Conservation (phyloP, 2,888 invertebrate genomes). For the Lycocerus yunnanus region DNA sequence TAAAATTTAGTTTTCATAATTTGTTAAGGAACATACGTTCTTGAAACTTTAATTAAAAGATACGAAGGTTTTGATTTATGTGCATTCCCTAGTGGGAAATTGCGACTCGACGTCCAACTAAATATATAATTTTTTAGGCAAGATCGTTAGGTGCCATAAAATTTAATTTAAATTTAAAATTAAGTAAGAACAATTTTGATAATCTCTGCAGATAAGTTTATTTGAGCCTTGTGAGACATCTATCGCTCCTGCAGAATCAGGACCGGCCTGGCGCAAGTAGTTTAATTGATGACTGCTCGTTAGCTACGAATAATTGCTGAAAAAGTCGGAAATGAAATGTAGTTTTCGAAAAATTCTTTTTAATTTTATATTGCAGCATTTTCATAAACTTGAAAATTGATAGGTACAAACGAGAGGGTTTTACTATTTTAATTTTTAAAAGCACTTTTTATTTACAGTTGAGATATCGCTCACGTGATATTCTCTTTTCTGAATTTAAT, state of each 20-base stretch:
- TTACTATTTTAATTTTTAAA: too few species aligned
- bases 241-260: not conserved
- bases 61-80: not conserved
- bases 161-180: not conserved
- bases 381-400: too few species aligned
- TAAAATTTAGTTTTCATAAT: not conserved
- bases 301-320: too few species aligned
- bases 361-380: too few species aligned
- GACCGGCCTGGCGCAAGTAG: too few species aligned
- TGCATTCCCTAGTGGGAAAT: not conserved
- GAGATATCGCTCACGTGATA: too few species aligned
- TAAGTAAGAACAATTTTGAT: not conserved
- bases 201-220: not conserved
- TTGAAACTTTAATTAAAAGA: not conserved
- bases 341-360: too few species aligned
- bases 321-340: too few species aligned
- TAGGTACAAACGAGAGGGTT: too few species aligned
- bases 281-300: too few species aligned
- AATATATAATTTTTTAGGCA: not conserved
- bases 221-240: not conserved
- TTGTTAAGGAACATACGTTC: not conserved
- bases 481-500: too few species aligned
- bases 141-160: not conserved
- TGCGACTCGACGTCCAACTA: not conserved
- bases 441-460: too few species aligned